phyloP scores from a whole-genome alignment of 2,113 vertebrate genomes.

The Oceanodroma tethys region DNA sequence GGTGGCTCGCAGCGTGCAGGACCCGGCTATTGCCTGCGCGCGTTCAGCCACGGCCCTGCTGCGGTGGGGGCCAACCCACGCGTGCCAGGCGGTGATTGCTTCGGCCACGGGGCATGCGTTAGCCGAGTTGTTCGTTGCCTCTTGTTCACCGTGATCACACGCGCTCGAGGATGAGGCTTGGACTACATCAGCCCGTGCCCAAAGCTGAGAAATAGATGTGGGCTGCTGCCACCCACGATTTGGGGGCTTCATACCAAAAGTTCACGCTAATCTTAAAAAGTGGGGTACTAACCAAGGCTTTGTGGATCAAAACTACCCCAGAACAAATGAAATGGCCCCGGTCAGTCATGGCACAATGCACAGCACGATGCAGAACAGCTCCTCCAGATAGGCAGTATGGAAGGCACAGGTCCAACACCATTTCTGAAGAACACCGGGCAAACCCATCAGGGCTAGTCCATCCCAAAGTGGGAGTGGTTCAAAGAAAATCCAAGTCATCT shows the following conservation, averaged over 20 bases:
- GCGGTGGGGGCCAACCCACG: neutral
- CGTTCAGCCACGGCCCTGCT: no score
- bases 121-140: neutral
- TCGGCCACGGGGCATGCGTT: neutral
- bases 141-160: neutral
- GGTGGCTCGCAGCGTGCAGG: neutral
- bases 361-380: rapidly evolving
- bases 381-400: neutral
- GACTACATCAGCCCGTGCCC: neutral
- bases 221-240: neutral
- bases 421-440: rapidly evolving
- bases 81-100: neutral
- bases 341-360: neutral
- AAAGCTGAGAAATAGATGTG: neutral
- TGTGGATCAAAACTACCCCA: rapidly evolving
- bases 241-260: neutral
- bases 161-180: neutral
- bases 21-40: no score
- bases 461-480: rapidly evolving
- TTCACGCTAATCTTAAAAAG: neutral
- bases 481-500: rapidly evolving
- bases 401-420: no score
- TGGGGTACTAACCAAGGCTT: neutral
- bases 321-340: rapidly evolving
- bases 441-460: neutral